Evolutionary conservation across 64 coral and sea anemone species (phyloP).

Genomic region (Montipora capricornis): DNA sequence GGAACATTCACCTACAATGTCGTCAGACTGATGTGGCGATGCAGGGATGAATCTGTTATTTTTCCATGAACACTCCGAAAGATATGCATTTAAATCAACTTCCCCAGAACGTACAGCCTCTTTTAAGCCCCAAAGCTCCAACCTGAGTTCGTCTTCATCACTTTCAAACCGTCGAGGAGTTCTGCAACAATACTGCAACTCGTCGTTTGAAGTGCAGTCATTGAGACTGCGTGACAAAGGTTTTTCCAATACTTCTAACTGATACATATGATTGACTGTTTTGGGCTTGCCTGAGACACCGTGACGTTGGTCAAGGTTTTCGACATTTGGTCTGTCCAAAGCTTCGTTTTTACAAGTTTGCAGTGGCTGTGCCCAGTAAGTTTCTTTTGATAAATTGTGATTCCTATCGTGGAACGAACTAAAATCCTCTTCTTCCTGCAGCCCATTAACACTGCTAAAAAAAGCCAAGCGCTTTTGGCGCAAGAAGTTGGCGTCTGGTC

Average conservation of each 20-base stretch:
- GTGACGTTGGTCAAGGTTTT: background rate
- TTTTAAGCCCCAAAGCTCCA: constrained; percentile 86
- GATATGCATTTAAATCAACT: constrained; percentile 72
- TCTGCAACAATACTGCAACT: background rate
- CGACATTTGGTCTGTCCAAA: background rate
- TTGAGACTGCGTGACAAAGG: background rate
- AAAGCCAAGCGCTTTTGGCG: constrained; percentile 74
- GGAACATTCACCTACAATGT: background rate
- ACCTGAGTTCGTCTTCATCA: constrained; percentile 80
- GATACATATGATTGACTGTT: background rate
- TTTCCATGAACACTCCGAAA: constrained; percentile 15
- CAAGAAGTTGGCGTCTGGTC: constrained; percentile 39
- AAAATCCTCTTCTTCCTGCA: background rate
- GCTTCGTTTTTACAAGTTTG: background rate
- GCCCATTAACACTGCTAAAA: constrained; percentile 16
- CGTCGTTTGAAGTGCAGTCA: background rate
- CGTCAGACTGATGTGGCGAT: background rate
- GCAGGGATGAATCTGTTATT: background rate
- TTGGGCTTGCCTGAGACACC: background rate
- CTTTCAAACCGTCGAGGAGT: background rate
- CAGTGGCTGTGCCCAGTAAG: background rate
- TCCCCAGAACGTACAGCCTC: constrained; percentile 80
- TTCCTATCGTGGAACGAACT: background rate
- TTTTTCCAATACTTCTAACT: background rate
- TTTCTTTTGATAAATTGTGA: background rate